Percentiles rank a stretch among this genome's conserved stretches.
phyloP scores from a whole-genome alignment of 1,140 invertebrate species.

The Lucilia sericata region DNA sequence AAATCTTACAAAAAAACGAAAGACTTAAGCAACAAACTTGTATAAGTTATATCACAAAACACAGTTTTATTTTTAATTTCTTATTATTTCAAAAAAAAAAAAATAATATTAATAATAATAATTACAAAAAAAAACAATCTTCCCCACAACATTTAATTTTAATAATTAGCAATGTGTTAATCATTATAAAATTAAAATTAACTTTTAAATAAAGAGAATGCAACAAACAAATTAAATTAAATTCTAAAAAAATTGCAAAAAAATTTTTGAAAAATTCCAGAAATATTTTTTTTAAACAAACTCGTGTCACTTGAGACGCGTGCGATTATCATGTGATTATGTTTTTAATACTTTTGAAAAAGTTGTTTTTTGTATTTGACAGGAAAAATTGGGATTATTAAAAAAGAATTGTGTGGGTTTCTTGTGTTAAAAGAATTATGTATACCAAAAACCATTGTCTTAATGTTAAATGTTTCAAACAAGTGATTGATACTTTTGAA shows the following conservation, averaged over 20 bases:
- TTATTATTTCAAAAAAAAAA: too few relatives aligned
- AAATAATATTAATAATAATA: background rate
- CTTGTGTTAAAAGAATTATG: background rate
- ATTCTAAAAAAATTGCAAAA: background rate
- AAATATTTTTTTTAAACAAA: conserved; percentile 28
- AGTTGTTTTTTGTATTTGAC: background rate
- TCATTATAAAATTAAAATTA: conserved; percentile 31
- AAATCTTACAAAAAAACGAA: conserved; percentile 51
- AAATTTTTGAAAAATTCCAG: background rate
- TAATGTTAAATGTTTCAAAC: background rate
- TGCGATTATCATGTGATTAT: conserved; percentile 33
- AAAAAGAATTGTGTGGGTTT: background rate
- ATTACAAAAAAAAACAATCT: background rate
- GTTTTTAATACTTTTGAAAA: background rate
- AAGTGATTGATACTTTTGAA: conserved; percentile 41
- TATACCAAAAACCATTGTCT: background rate
- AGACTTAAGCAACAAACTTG: conserved; percentile 62
- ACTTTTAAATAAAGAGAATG: background rate
- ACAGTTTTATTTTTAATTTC: too few relatives aligned
- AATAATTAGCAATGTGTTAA: conserved; percentile 36
- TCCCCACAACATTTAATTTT: conserved; percentile 11
- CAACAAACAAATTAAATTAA: background rate
- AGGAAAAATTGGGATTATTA: background rate
- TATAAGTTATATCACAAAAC: background rate
- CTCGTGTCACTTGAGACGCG: conserved; percentile 48